Evolutionary conservation across 2,888 invertebrate genomes (phyloP), one percentile per base, ranked within the genome.

Genomic region (Cyclophora punctaria): DNA sequence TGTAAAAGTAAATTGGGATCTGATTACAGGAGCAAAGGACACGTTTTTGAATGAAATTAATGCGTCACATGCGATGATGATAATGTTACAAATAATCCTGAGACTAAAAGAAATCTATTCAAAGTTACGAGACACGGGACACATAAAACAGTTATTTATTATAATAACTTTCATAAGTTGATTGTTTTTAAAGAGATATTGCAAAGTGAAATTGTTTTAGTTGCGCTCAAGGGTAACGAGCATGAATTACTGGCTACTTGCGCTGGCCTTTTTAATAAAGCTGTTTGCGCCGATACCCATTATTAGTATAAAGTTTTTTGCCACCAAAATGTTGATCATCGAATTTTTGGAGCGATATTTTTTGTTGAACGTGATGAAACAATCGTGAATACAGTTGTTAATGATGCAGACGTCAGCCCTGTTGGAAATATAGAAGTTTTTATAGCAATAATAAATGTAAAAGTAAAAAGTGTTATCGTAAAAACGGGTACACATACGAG

Each of bases 221-320:
- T 63, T 20, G 60, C 20, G 6, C 58, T 67, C 78, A 82, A 83
- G 80, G 80, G 71, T 73, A 76, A 73, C 77, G 62, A 70, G 71
- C 66, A 65, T 69, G 66, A 72, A 66, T 72, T 69, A 69, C 70
- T 67, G 65, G 69, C 69, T 72, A 66, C 73, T 71, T 63, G 67
- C 74, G 70, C 75, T 80, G 73, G 65, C 79, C 76, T 79, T 82
- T 76, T 80, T 69, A 78, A 82, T 82, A 77, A 75, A 80, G 78
- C 76, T 75, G 80, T 80, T 78, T 73, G 70, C 76, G 73, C 75
- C 71, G 73, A 78, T 73, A 78, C 75, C 73, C 69, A 75, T 79
- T 70, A 78, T 81, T 82, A 79, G 66, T 72, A 69, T 20, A 71
- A 68, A 67, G 69, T 75, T 80, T 78, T 67, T 75, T 75, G 66